phyloP scores from a whole-genome alignment of 2,888 invertebrate genomes.

The Nephrocerus scutellatus region DNA sequence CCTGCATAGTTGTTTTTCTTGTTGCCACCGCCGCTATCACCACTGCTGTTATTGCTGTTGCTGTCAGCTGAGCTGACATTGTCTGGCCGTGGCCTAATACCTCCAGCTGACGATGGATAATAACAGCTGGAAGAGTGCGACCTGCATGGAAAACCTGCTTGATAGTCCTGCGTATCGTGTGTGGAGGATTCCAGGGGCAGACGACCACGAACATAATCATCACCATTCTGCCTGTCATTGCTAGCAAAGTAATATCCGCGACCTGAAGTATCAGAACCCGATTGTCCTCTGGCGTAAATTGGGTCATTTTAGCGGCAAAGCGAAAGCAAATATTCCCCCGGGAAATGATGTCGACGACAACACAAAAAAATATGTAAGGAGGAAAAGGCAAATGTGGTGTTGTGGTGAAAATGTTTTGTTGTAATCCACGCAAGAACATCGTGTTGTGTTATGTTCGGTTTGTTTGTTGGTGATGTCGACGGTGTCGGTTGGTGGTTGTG shows the following conservation, averaged over 20 bases:
- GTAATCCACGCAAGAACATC: constrained; percentile 7
- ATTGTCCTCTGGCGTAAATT: constrained; percentile 58
- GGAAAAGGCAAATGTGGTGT: no score
- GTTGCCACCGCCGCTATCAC: constrained; percentile 25
- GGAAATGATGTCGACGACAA: no score
- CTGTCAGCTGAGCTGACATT: constrained; percentile 35
- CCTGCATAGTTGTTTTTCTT: constrained; percentile 21
- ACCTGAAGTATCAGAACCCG: constrained; percentile 58
- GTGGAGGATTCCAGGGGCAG: no score
- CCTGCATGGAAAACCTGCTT: constrained; percentile 28
- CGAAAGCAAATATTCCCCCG: no score
- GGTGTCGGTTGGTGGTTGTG: constrained; percentile 17
- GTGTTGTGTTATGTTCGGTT: constrained; percentile 13
- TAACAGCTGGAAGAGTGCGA: constrained; percentile 30
- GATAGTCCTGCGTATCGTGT: constrained; percentile 21
- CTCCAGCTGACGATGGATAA: constrained; percentile 17
- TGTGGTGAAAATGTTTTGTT: no score
- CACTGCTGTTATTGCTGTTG: constrained; percentile 21
- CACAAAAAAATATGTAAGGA: no score
- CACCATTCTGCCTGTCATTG: constrained; percentile 43
- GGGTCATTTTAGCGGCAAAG: no score
- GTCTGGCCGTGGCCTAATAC: constrained; percentile 17
- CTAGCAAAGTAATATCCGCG: constrained; percentile 59
- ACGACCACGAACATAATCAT: constrained; percentile 16
- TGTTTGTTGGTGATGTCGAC: constrained; percentile 14